Conservation (phyloP, 1,140 invertebrate species). For the Cydia fagiglandana region DNA sequence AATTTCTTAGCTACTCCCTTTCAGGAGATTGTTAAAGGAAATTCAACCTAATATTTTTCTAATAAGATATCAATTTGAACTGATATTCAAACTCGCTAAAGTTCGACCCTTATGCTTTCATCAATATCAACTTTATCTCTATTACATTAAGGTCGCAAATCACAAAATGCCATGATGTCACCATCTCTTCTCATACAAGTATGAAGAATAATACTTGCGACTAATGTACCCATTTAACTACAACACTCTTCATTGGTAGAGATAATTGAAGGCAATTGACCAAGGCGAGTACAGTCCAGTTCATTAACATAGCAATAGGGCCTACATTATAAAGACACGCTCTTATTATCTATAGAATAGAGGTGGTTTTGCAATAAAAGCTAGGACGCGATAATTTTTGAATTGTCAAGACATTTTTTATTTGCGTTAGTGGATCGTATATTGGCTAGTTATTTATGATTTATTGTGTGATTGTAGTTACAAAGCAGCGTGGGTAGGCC, state of each 20-base stretch:
- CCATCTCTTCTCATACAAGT: conserved; percentile 5
- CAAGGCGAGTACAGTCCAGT: conserved; percentile 10
- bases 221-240: conserved; percentile 13
- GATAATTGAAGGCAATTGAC: conserved; percentile 16
- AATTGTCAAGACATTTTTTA: background rate
- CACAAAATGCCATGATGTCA: background rate
- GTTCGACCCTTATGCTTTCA: background rate
- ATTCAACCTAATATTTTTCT: background rate
- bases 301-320: conserved; percentile 7
- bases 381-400: background rate
- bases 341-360: background rate
- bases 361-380: background rate
- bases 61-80: background rate
- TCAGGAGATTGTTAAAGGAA: background rate
- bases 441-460: background rate
- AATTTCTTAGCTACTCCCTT: conserved; percentile 1
- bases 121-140: background rate
- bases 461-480: background rate
- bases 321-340: background rate
- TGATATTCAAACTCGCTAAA: background rate
- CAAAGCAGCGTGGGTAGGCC: too few relatives aligned
- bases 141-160: background rate
- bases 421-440: background rate
- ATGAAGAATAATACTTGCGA: conserved; percentile 14
- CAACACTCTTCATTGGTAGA: conserved; percentile 9